A percentile compares a stretch with the other conserved stretches of the same genome.
Evolutionary conservation across 2,113 vertebrate species (phyloP).

Genomic region (Corythornis cristatus): DNA sequence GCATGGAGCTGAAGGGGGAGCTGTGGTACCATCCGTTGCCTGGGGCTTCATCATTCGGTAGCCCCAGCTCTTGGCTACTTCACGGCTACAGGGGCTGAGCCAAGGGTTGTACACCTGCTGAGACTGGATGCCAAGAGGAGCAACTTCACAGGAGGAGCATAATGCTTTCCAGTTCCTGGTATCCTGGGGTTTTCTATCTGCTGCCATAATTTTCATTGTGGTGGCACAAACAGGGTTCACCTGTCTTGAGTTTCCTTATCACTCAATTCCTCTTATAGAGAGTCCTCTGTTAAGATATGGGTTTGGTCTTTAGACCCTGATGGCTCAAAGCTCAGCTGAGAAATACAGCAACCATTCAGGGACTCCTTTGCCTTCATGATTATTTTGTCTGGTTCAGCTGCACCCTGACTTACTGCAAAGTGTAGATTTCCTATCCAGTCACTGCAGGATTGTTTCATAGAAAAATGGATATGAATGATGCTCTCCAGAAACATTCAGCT

Average conservation of each 20-base stretch:
- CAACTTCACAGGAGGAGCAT: background rate
- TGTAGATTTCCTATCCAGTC: background rate
- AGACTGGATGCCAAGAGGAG: background rate
- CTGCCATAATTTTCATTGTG: fast-evolving
- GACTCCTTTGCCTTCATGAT: background rate
- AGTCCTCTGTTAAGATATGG: background rate
- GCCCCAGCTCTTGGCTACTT: background rate
- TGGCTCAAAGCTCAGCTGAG: background rate
- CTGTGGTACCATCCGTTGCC: fast-evolving
- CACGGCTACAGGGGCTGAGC: background rate
- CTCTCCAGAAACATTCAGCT: background rate
- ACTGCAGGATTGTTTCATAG: background rate
- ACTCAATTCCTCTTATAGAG: background rate
- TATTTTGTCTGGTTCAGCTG: background rate
- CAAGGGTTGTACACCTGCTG: background rate
- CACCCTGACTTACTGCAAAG: too few species aligned
- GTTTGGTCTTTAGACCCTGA: background rate
- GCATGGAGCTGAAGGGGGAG: background rate
- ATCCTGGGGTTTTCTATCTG: background rate
- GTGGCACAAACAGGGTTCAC: background rate
- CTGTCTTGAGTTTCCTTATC: background rate
- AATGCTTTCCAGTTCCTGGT: background rate
- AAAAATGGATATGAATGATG: background rate
- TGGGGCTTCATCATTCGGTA: background rate
- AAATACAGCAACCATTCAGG: background rate